phyloP scores from a whole-genome alignment of 2,888 invertebrate genomes.

The Antheraea yamamai region DNA sequence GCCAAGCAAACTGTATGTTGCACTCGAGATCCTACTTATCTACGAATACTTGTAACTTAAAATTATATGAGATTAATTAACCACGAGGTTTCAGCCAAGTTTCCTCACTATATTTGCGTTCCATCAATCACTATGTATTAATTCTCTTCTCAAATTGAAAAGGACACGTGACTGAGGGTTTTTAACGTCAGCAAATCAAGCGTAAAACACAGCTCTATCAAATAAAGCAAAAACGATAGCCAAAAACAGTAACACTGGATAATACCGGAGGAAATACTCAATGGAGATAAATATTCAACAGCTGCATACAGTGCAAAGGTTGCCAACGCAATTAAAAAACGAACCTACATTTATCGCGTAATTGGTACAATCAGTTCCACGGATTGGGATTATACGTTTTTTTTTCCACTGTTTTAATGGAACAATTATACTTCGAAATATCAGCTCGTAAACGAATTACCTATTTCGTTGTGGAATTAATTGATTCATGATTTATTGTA shows the following conservation, averaged over 20 bases:
- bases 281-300: constrained; percentile 6
- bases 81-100: no score
- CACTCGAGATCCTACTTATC: no score
- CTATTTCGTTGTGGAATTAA: neutral
- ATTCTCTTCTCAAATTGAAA: no score
- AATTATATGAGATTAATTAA: no score
- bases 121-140: no score
- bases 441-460: constrained; percentile 1
- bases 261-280: neutral
- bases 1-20: no score
- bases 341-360: neutral
- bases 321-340: constrained; percentile 1
- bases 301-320: neutral
- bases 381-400: neutral
- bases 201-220: neutral
- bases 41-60: no score
- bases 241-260: neutral
- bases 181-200: no score
- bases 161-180: no score
- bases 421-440: neutral
- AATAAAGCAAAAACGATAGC: neutral
- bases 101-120: no score
- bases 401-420: neutral
- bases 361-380: neutral
- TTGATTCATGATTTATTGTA: neutral